Base-by-base conservation (phyloP, 2,888 invertebrate species). In the Tenthredo scrophulariae region DNA sequence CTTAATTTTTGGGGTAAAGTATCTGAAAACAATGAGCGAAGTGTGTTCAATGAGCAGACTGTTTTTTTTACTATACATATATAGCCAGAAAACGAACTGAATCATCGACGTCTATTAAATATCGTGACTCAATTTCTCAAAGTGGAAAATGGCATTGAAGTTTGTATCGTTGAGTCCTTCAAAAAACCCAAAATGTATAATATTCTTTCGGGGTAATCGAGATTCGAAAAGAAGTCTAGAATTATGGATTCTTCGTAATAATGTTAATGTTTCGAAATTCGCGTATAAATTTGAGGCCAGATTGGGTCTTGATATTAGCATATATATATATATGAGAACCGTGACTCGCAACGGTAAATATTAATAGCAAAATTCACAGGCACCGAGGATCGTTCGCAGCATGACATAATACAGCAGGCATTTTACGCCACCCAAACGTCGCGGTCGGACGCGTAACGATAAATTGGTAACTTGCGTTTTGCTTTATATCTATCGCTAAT, bases 281-380 rank as follows among this genome's bases (percentile, higher is more conserved):
- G 50, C 67, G 26, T 67, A 29, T 83, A 67, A 70, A 70, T 46
- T 67, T 67, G 86, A 82, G 77, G 84, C 85, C 84, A 79, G 87
- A 88, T 89, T 84, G 85, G 84, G 72, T 46, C 43, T 86, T 86
- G 72, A 85, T 89, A 89, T 89, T 89, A 89, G 86, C 88, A 87
- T 87, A 87, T 86, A 33, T 40, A 9, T 43, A n/a, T 67, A 67
- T 67, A 26, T 15, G 77, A 65, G 67, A 67, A 83, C 50, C 70
- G 29, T n/a, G 83, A 83, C 29, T 29, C 85, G 62, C 15, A 86
- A 83, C 84, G 80, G 79, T 83, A 87, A 86, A 87, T 85, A 85
- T 86, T 86, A 84, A 65, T 72, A 85, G 26, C 54, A 10, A 22
- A 18, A 40, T 65, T 10, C 26, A 22, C 13, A 33, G 62, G 9